phyloP scores from a whole-genome alignment of 2,113 vertebrate genomes.

The Laticauda laticaudata region DNA sequence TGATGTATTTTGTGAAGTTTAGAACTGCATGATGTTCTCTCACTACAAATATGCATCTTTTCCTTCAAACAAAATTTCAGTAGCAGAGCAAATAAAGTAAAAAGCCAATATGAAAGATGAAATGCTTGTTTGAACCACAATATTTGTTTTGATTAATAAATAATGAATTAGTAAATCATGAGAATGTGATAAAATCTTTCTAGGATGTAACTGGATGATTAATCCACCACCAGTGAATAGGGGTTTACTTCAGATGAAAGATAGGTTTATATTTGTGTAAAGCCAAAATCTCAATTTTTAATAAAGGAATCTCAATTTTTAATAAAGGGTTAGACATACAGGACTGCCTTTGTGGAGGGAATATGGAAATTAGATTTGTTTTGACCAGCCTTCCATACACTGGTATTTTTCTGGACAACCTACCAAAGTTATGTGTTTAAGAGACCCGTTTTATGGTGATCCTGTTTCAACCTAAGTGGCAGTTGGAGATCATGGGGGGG shows the following conservation, averaged over 20 bases:
- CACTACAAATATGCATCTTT: constrained; percentile 8
- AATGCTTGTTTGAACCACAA: background rate
- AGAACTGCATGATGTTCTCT: background rate
- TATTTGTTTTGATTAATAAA: background rate
- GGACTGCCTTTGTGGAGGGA: background rate
- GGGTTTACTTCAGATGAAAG: background rate
- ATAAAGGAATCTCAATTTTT: background rate
- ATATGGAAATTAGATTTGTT: background rate
- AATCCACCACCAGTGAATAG: background rate
- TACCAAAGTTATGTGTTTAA: background rate
- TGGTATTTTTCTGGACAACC: background rate
- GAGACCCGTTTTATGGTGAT: background rate
- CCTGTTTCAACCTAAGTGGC: background rate
- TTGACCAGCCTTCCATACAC: background rate
- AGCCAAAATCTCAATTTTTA: background rate
- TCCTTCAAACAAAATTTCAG: constrained; percentile 12
- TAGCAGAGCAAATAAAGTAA: constrained; percentile 5
- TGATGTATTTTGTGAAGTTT: background rate
- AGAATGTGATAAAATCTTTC: background rate
- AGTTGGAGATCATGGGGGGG: background rate
- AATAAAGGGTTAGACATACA: background rate
- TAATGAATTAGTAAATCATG: background rate
- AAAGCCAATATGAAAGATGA: background rate
- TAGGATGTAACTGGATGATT: background rate
- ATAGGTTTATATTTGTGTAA: background rate